Percentiles rank a stretch among this genome's conserved stretches.
Evolutionary conservation across 2,113 vertebrate genomes (phyloP).

Genomic region (Pedionomus torquatus): DNA sequence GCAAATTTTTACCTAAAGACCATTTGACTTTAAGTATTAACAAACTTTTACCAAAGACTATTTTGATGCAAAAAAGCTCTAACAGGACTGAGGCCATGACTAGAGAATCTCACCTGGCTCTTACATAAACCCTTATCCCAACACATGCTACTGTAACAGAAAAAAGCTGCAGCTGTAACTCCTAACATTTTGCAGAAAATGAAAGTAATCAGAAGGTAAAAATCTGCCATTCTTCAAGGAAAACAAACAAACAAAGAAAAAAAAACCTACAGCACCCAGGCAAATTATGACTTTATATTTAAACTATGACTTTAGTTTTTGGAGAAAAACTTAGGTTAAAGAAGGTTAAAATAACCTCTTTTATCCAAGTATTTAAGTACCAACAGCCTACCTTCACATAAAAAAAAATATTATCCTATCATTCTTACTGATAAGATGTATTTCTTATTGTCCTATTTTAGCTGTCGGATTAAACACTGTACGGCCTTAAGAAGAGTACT

Average conservation of each 20-base stretch:
- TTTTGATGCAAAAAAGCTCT: background rate
- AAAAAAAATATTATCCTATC: accelerated
- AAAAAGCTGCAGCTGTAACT: background rate
- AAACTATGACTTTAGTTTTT: background rate
- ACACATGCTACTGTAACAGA: background rate
- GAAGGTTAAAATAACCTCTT: background rate
- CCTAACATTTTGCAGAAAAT: background rate
- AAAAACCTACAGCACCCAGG: background rate
- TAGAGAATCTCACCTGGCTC: background rate
- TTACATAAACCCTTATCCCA: background rate
- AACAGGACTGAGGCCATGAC: background rate
- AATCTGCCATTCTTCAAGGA: background rate
- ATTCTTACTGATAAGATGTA: background rate
- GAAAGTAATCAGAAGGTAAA: background rate
- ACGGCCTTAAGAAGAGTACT: background rate
- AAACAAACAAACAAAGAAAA: background rate
- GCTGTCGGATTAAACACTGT: background rate
- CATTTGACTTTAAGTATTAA: no score
- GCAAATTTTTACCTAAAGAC: background rate
- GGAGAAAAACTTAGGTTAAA: background rate
- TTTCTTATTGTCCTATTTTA: background rate
- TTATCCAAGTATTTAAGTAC: background rate
- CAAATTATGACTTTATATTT: background rate
- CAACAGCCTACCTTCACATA: background rate
- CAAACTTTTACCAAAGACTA: no score